These are phyloP conservation scores for Misgurnus anguillicaudatus DNA, from an alignment of 2,113 vertebrate genomes.

Conservation along the genomic window DNA sequence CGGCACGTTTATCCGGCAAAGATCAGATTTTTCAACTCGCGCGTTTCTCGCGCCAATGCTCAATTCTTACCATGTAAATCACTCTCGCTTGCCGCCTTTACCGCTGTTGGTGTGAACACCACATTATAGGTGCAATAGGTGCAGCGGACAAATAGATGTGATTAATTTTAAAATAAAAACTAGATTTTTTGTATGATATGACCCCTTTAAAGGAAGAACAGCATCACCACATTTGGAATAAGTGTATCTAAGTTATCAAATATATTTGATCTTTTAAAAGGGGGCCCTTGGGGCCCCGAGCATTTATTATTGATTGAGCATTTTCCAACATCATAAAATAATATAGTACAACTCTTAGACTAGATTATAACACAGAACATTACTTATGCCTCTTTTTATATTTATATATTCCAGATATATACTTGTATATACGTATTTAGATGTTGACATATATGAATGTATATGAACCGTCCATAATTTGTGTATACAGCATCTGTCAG, in stretches of 20 bases:
- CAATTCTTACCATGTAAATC: too few species aligned
- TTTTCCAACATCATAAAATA: constrained; percentile 20
- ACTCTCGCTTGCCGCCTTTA: too few species aligned
- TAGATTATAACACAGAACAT: constrained; percentile 65
- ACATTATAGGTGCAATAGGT: too few species aligned
- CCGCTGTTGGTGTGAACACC: too few species aligned
- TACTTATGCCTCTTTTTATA: constrained; percentile 67
- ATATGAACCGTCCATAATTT: constrained; percentile 75
- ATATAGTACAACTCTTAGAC: constrained; percentile 47
- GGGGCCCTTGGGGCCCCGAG: constrained; percentile 8
- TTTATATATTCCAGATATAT: constrained; percentile 74
- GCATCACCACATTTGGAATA: constrained; percentile 29
- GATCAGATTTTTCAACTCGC: too few species aligned
- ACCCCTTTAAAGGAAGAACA: constrained; percentile 11
- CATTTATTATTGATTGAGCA: constrained; percentile 30
- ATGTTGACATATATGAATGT: constrained; percentile 84
- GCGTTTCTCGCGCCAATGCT: too few species aligned
- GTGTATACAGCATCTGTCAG: constrained; percentile 62
- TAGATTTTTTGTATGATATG: neutral
- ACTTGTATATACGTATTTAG: constrained; percentile 77
- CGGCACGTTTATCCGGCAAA: too few species aligned
- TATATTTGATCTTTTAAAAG: constrained; percentile 1
- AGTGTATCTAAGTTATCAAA: constrained; percentile 31
- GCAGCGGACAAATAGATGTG: neutral
- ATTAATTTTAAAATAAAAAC: neutral